phyloP scores from a whole-genome alignment of 92 coral and sea anemone species.

The Porites cylindrica region DNA sequence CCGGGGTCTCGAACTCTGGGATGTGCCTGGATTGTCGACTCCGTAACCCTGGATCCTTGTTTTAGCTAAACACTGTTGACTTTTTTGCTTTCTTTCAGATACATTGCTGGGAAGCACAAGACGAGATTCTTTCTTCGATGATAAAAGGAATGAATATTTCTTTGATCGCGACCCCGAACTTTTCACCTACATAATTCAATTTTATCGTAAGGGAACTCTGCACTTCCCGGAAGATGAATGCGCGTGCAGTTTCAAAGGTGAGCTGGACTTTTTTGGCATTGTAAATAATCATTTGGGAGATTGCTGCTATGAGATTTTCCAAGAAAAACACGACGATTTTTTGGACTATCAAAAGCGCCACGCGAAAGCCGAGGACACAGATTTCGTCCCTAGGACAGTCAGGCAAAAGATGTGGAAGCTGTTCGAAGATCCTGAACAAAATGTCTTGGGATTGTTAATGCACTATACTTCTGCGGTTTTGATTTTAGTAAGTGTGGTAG shows the following conservation, averaged over 20 bases:
- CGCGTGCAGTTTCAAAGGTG: constrained; percentile 93
- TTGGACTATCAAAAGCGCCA: constrained; percentile 71
- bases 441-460: constrained; percentile 76
- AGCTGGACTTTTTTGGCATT: constrained; percentile 91
- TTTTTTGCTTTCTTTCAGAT: constrained; percentile 62
- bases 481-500: constrained; percentile 83
- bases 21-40: too few relatives aligned
- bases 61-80: neutral
- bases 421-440: constrained; percentile 94
- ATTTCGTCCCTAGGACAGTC: constrained; percentile 48
- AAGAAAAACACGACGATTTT: constrained; percentile 75
- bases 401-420: constrained; percentile 89
- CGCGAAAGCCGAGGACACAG: constrained; percentile 46
- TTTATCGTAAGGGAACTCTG: constrained; percentile 92
- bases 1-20: too few relatives aligned
- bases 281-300: constrained; percentile 65
- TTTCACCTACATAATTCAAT: constrained; percentile 89
- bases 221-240: constrained; percentile 98
- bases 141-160: constrained; percentile 82
- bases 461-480: constrained; percentile 86
- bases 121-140: constrained; percentile 81
- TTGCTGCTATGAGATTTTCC: constrained; percentile 84
- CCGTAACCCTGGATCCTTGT: neutral
- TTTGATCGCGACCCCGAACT: constrained; percentile 99
- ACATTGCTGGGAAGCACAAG: constrained; percentile 91